A percentile compares a stretch with the other conserved stretches of the same genome.
These are phyloP conservation scores for Pantherophis alleghaniensis DNA, from an alignment of 2,797 vertebrate species.

Conservation along the genomic window DNA sequence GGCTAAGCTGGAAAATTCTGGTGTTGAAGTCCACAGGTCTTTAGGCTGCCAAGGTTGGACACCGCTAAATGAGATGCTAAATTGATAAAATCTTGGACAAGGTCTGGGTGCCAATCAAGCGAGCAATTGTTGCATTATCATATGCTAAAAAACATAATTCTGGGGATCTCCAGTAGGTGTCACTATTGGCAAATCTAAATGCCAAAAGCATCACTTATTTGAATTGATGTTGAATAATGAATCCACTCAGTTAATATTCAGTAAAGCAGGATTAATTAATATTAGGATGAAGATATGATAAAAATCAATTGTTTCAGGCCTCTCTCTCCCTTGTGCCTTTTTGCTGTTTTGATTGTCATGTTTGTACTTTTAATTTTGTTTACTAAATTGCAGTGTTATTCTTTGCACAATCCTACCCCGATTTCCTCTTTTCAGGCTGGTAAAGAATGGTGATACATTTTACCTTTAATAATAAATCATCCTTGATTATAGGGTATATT, in stretches of 20 bases:
- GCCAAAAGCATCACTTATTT: slow-evolving; percentile 14
- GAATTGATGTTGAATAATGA: slow-evolving; percentile 24
- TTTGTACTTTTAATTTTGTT: neutral
- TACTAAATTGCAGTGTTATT: neutral
- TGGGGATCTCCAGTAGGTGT: slow-evolving; percentile 73
- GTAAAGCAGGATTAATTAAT: neutral
- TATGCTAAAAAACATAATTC: neutral
- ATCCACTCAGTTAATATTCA: neutral
- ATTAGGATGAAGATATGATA: neutral
- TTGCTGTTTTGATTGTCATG: neutral
- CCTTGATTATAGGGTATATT: neutral
- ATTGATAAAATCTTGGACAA: neutral
- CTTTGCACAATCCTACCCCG: neutral
- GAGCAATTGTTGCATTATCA: neutral
- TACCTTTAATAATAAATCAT: neutral
- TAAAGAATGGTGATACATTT: neutral
- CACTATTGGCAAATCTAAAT: slow-evolving; percentile 78
- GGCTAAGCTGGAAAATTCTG: neutral
- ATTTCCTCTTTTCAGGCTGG: neutral
- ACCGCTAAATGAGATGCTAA: neutral
- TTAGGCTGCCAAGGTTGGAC: neutral
- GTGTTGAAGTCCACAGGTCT: neutral
- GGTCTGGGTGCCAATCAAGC: neutral
- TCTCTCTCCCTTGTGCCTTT: neutral
- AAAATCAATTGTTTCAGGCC: neutral